Conservation (phyloP, 2,888 invertebrate species). For the Nudaria mundana region DNA sequence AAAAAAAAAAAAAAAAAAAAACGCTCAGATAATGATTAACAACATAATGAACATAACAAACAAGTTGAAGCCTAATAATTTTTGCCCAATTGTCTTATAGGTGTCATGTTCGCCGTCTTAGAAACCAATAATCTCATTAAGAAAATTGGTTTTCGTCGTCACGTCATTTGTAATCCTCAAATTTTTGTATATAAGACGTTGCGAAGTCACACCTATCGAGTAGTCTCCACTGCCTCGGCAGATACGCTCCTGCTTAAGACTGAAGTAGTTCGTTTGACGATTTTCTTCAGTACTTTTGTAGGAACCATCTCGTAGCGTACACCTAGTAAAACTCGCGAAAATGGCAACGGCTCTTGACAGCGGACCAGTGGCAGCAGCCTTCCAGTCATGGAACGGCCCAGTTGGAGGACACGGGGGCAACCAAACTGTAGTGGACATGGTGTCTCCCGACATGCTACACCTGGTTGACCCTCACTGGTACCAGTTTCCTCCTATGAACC, state of each 20-base stretch:
- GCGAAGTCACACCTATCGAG: constrained; percentile 46
- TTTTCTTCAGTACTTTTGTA: constrained; percentile 79
- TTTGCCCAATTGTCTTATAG: constrained; percentile 6
- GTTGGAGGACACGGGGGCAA: constrained; percentile 79
- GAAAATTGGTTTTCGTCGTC: constrained; percentile 70
- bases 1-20: too few relatives aligned
- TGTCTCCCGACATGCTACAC: constrained; percentile 87
- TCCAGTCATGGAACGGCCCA: constrained; percentile 73
- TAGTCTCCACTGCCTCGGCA: constrained; percentile 71
- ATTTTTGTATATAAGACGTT: constrained; percentile 63
- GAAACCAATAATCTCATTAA: constrained; percentile 72
- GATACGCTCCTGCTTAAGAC: constrained; percentile 64
- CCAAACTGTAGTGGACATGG: constrained; percentile 91
- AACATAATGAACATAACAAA: not conserved
- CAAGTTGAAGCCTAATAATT: constrained; percentile 7
- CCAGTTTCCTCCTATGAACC: constrained; percentile 94
- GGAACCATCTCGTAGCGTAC: constrained; percentile 64
- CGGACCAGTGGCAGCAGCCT: constrained; percentile 67
- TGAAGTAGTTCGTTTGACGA: constrained; percentile 80
- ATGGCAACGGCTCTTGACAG: constrained; percentile 66
- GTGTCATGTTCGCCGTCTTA: constrained; percentile 49
- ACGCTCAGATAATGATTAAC: too few relatives aligned
- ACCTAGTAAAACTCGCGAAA: constrained; percentile 3
- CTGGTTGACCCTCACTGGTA: constrained; percentile 92
- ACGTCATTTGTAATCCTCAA: constrained; percentile 59